Evolutionary conservation across 2,113 vertebrate genomes (phyloP), one percentile per base, ranked within the genome.

Genomic region (Psammodynastes pulverulentus): DNA sequence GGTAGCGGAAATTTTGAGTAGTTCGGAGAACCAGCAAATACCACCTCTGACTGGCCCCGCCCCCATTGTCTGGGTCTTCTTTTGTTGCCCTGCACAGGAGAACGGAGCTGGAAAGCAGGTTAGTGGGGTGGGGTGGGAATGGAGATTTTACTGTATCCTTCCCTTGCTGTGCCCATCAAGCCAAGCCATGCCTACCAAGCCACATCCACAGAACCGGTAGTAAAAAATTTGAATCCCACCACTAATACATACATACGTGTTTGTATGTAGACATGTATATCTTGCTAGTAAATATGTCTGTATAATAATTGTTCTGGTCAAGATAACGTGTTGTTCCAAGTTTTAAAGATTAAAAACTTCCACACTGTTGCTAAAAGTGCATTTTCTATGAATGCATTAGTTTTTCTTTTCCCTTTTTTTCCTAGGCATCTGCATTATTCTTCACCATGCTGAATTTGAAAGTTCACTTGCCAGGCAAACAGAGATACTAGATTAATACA

Each of bases 281-380:
- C 72, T 21, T 92, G 91, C 45, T 86, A 2, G 3, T 91, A 26
- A 56, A 15, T 88, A 92, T 67, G 1, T 93, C 54, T 89, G 7
- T 48, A 90, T 1, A 93, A 62, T 92, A 94, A 90, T 92, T 87
- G 84, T 92, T 15, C 19, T 26, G 93, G 86, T 95, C 49, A 45
- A 79, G 12, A 92, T 48, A 94, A 84, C 48, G 34, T 43, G 34
- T 29, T 95, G 88, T 23, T 95, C 29, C 94, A 51, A 93, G 39
- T 56, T 51, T 54, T 91, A 67, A 92, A 94, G 39, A 89, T 58
- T 95, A 95, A 79, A 95, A 93, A 88, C 54, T 79, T 79, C 87
- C n/a, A 94, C 84, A 87, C 93, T 89, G 90, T 92, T 95, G 91
- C 48, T 54, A 92, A 92, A 96, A 96, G 93, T 88, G 21, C 56